phyloP scores from a whole-genome alignment of 2,888 invertebrate genomes.

The Amorpha juglandis region DNA sequence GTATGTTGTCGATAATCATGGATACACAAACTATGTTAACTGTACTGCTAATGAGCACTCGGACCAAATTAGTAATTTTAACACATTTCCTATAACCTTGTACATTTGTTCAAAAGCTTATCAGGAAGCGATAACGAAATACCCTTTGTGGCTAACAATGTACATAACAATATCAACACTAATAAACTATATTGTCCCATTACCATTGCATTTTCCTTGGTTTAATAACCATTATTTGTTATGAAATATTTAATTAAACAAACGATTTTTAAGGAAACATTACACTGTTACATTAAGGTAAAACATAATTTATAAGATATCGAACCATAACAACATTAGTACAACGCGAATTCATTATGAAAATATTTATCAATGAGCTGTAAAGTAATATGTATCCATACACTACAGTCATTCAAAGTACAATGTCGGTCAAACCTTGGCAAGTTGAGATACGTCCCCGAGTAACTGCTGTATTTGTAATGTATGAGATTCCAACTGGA shows the following conservation, averaged over 20 bases:
- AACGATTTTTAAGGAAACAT: too few species aligned
- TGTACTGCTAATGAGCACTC: conserved; percentile 61
- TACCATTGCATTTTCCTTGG: too few species aligned
- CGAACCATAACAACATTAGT: too few species aligned
- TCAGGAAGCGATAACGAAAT: conserved; percentile 8
- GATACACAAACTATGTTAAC: conserved; percentile 69
- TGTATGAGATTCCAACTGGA: conserved; percentile 95
- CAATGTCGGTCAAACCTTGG: conserved; percentile 86
- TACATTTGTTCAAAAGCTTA: conserved; percentile 14
- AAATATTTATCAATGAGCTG: too few species aligned
- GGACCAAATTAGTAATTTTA: conserved; percentile 42
- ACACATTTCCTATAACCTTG: conserved; percentile 44
- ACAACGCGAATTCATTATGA: too few species aligned
- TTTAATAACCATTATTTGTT: too few species aligned
- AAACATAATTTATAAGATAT: too few species aligned
- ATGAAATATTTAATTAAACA: too few species aligned
- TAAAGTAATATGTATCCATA: too few species aligned
- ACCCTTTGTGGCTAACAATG: not conserved
- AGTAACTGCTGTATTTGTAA: conserved; percentile 95
- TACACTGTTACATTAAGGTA: too few species aligned
- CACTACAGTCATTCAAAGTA: not conserved
- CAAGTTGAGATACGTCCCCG: conserved; percentile 93
- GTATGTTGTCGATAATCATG: conserved; percentile 53
- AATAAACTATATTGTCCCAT: not conserved
- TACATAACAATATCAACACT: not conserved